Evolutionary conservation across 2,888 invertebrate genomes (phyloP).

Genomic region (Ischnus inquisitorius): DNA sequence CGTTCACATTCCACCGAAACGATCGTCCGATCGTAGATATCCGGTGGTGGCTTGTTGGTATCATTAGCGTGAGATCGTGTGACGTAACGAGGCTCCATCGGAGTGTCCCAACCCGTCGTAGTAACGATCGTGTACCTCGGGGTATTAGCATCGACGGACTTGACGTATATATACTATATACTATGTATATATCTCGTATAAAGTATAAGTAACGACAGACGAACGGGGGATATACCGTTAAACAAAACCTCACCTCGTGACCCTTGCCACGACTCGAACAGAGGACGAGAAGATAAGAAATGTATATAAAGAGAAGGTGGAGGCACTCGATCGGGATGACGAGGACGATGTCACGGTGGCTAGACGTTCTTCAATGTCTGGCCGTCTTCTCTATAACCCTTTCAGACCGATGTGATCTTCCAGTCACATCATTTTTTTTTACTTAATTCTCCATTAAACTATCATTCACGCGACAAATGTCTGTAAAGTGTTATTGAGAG

Average conservation of each 20-base stretch:
- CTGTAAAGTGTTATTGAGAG: neutral
- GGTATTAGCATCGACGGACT: conserved; percentile 81
- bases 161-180: conserved; percentile 26
- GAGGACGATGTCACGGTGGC: conserved; percentile 74
- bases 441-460: neutral
- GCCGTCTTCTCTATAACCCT: conserved; percentile 21
- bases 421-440: neutral
- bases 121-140: conserved; percentile 81
- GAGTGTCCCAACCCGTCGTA: conserved; percentile 77
- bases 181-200: conserved; percentile 23
- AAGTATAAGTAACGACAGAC: conserved; percentile 46
- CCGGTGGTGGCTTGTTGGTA: conserved; percentile 81
- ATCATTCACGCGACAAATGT: neutral
- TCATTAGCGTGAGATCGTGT: conserved; percentile 84
- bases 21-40: conserved; percentile 79
- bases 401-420: neutral
- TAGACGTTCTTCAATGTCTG: conserved; percentile 34
- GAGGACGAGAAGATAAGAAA: conserved; percentile 43
- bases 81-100: conserved; percentile 83
- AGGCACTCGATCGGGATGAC: conserved; percentile 70
- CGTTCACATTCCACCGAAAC: conserved; percentile 78
- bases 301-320: conserved; percentile 21
- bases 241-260: conserved; percentile 83
- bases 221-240: conserved; percentile 81
- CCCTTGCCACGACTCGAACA: conserved; percentile 75